Percentiles rank a stretch among this genome's conserved stretches.
These are phyloP conservation scores for Babyrousa celebensis DNA, from an alignment of 2,797 vertebrate genomes.

Conservation along the genomic window DNA sequence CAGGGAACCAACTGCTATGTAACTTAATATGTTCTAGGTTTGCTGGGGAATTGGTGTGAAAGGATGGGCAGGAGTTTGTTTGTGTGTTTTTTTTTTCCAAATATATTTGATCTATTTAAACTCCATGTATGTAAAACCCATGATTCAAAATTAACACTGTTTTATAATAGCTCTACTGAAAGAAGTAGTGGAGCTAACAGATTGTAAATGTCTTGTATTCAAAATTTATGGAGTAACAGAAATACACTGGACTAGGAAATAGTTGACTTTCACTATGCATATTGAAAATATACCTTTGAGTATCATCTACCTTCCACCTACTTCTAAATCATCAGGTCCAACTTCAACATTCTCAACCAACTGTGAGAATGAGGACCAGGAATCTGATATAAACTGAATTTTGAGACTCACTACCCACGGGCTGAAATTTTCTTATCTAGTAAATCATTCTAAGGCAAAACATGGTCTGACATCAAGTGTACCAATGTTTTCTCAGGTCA, in stretches of 20 bases:
- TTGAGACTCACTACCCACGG: not conserved
- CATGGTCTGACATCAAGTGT: too few relatives aligned
- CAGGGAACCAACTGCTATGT: not conserved
- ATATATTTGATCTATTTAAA: not conserved
- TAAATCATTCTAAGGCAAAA: not conserved
- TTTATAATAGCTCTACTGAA: not conserved
- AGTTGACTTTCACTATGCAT: not conserved
- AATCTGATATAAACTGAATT: not conserved
- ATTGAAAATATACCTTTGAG: not conserved
- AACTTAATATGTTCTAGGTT: not conserved
- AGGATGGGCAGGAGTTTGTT: not conserved
- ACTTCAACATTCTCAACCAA: not conserved
- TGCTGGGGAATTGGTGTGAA: not conserved
- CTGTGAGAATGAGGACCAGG: not conserved
- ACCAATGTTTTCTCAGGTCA: too few relatives aligned
- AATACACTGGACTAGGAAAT: not conserved
- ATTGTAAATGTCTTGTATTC: not conserved
- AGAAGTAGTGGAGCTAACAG: not conserved
- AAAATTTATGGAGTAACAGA: not conserved
- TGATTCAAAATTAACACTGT: not conserved
- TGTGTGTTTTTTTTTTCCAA: not conserved
- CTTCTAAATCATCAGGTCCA: not conserved
- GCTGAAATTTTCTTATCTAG: not conserved
- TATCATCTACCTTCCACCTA: not conserved
- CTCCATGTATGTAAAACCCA: not conserved